phyloP scores from a whole-genome alignment of 2,113 vertebrate species.

The Loxodonta africana region DNA sequence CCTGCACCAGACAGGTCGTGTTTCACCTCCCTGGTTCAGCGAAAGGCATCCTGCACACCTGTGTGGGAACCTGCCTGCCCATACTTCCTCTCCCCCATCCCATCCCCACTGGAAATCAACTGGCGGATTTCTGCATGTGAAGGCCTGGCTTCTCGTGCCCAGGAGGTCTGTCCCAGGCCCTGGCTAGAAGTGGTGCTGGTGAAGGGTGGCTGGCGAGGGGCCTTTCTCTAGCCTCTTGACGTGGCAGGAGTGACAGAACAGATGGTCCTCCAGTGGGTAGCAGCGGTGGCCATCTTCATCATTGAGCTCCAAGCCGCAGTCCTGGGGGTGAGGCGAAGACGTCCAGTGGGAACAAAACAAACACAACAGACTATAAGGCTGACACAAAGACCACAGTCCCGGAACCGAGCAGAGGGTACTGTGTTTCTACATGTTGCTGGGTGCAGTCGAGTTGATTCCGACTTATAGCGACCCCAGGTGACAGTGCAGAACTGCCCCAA shows the following conservation, averaged over 20 bases:
- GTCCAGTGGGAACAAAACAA: neutral
- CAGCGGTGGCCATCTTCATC: constrained; percentile 97
- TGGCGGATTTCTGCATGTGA: neutral
- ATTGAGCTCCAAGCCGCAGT: constrained; percentile 96
- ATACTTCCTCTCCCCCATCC: accelerated
- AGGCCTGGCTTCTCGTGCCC: neutral
- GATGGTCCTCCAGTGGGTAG: constrained; percentile 95
- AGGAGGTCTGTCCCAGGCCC: accelerated
- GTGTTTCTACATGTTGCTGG: neutral
- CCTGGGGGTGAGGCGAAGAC: constrained; percentile 85
- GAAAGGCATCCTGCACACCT: neutral
- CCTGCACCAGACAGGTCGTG: neutral
- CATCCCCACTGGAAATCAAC: neutral
- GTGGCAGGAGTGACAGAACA: constrained; percentile 97
- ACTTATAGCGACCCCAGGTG: neutral
- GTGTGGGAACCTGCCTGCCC: neutral
- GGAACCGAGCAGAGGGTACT: neutral
- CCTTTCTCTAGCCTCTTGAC: constrained; percentile 93
- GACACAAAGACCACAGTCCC: neutral
- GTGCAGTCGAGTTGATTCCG: neutral
- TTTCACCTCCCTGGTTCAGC: constrained; percentile 44
- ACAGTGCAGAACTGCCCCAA: neutral
- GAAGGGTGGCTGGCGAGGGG: constrained; percentile 84
- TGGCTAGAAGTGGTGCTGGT: constrained; percentile 87
- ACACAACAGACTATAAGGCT: too few relatives aligned